Base-by-base conservation (phyloP, 1,140 invertebrate genomes). In the Aphis craccivora region DNA sequence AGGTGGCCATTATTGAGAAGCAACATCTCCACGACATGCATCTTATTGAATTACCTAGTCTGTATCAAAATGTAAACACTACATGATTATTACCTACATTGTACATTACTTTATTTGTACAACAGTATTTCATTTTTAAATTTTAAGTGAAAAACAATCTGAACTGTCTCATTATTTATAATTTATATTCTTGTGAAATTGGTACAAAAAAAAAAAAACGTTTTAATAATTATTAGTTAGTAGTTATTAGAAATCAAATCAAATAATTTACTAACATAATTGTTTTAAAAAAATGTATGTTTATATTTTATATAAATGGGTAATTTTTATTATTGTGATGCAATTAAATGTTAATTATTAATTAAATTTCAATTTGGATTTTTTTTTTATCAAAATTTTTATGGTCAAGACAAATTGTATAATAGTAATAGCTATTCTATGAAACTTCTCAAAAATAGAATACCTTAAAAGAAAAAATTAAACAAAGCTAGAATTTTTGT, bases 1-100 rank as follows among this genome's bases (percentile, higher is more conserved):
- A 81, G 94, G 94, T 90, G 94, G 94, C 6, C 94, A 94, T 90
- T 94, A 94, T 93, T 60, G 94, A 91, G 94, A 94, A 91, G 91
- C 91, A 84, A 92, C 94, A n/a, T 94, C 94, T 92, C 93, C 93
- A 55, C 93, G 94, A 90, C 94, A 94, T 40, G 94, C 94, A 4
- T 94, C 94, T 30, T 94, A 94, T 67, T 94, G 89, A 94, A 94
- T 55, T 60, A 87, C 37, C n/a, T 55, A 37, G 4, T 35, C 60
- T 90, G 89, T 90, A 43, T 40, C 37, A n/a, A 90, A 60, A 90
- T 90, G 53, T 90, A 25, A 90, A 90, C 53, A 45, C 86, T 87
- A 45, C 30, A 48, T 51, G 30, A 90, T 60, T 90, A 90, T 90
- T 60, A 2, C 23, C 35, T 60, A 37, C 3, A 55, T 60, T 90